Conservation (phyloP, 1,140 invertebrate species). For the Drosophila elegans region DNA sequence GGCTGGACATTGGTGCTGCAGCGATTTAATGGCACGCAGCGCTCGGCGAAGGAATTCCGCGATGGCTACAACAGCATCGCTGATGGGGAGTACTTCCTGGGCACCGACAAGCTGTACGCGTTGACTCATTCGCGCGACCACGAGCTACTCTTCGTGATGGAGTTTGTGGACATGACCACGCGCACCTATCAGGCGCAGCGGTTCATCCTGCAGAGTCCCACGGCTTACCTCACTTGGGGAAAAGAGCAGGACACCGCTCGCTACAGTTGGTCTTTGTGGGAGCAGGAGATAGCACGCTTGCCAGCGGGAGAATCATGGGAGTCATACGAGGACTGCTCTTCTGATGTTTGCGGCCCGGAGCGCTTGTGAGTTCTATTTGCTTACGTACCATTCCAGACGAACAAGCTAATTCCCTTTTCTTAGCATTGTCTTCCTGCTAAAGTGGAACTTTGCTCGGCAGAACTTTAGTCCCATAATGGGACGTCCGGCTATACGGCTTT, state of each 20-base stretch:
- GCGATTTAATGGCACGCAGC: slow-evolving; percentile 31
- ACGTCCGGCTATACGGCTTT: slow-evolving; percentile 20
- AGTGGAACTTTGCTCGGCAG: slow-evolving; percentile 11
- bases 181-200: slow-evolving; percentile 11
- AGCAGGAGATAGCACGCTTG: slow-evolving; percentile 14
- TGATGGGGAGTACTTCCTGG: slow-evolving; percentile 38
- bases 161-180: slow-evolving; percentile 23
- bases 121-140: slow-evolving; percentile 36
- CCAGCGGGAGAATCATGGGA: slow-evolving; percentile 3
- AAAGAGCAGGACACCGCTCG: slow-evolving; percentile 14
- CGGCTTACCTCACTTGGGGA: slow-evolving; percentile 13
- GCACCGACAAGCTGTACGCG: slow-evolving; percentile 40
- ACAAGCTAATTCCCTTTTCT: not conserved
- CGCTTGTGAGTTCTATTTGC: slow-evolving; percentile 19
- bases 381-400: not conserved
- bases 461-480: slow-evolving; percentile 9
- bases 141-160: slow-evolving; percentile 40
- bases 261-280: slow-evolving; percentile 30
- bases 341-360: slow-evolving; percentile 8
- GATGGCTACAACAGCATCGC: slow-evolving; percentile 35
- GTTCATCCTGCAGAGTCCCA: slow-evolving; percentile 15
- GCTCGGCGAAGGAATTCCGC: slow-evolving; percentile 26
- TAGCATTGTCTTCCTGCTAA: slow-evolving; percentile 40
- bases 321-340: not conserved
- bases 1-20: slow-evolving; percentile 41